Evolutionary conservation across 2,888 invertebrate species (phyloP), one percentile per base, ranked within the genome.

Genomic region (Drosophila yooni): DNA sequence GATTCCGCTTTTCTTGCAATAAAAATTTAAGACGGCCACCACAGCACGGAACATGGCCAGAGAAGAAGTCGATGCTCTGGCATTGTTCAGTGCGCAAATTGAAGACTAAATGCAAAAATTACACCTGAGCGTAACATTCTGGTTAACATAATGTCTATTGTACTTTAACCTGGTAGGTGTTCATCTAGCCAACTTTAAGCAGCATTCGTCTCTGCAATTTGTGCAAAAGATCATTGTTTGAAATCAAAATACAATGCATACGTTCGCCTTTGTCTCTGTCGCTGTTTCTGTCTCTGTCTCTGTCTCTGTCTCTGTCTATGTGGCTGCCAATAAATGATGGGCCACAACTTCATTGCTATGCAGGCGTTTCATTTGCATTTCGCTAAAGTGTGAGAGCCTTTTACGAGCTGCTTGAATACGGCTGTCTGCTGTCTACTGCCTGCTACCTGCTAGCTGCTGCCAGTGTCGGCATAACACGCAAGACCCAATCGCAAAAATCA

Each of bases 1-100:
- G 81, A 89, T 84, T 87, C 78, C 78, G 89, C 82, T 82, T 81
- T 76, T 75, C 79, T 79, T 83, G 87, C 89, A 88, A 88, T 89
- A 89, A 82, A 88, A 87, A 83, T 87, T 78, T 87, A 87, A 89
- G 87, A 87, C 67, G 74, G 78, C 61, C 73, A 68, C 66, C 43
- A 57, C 43, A 59, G 54, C 56, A 29, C 54, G 53, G 48, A 33
- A 63, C 33, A 40, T 33, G 51, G 56, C 43, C 43, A 50, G 25
- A 48, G 40, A 27, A 57, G 61, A 46, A 50, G 50, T 53, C 36
- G 27, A 40, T 21, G 59, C 53, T 29, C 51, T 52, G 52, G 34
- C 58, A 71, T 63, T 67, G 75, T 53, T 64, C 63, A 61, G 51
- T 48, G 81, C 54, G 54, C 77, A 83, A 88, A 83, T 82, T 83